A percentile compares a stretch with the other conserved stretches of the same genome.
Conservation (phyloP, 2,113 vertebrate genomes). For the Anguilla rostrata region DNA sequence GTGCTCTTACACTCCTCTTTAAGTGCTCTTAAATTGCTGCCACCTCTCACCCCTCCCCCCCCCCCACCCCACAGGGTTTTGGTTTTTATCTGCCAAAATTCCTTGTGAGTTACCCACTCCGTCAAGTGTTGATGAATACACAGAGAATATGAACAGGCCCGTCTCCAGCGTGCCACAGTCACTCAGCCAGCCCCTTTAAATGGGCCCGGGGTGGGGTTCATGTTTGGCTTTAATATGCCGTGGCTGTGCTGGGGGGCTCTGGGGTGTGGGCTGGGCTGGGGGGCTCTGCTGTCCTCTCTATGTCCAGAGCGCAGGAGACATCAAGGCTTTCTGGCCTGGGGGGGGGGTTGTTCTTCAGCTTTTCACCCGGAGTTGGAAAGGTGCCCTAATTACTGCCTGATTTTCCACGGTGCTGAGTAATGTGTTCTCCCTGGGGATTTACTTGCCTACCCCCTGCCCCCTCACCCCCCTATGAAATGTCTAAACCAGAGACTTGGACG, state of each 20-base stretch:
- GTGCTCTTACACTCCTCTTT: not conserved
- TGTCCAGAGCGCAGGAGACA: not conserved
- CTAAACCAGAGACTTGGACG: too few species aligned
- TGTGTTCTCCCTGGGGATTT: not conserved
- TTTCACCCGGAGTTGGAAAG: not conserved
- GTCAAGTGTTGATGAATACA: constrained; percentile 73
- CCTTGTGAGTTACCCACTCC: constrained; percentile 75
- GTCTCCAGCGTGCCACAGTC: constrained; percentile 73
- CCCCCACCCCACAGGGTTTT: not conserved
- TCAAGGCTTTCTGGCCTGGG: not conserved
- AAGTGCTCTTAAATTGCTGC: not conserved
- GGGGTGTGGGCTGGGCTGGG: not conserved
- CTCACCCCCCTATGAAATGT: too few species aligned
- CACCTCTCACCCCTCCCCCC: not conserved
- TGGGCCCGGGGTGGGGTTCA: constrained; percentile 79
- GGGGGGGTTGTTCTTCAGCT: not conserved
- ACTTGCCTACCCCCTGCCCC: too few species aligned
- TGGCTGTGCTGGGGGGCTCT: constrained; percentile 75
- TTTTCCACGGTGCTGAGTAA: not conserved
- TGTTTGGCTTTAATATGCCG: constrained; percentile 72
- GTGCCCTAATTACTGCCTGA: not conserved
- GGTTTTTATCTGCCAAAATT: constrained; percentile 58
- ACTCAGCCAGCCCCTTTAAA: constrained; percentile 81
- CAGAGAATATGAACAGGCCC: constrained; percentile 76
- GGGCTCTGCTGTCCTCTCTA: not conserved